Percentiles rank a stretch among this genome's conserved stretches.
These are phyloP conservation scores for Harpalus rubripes DNA, from an alignment of 2,888 invertebrate genomes.

Conservation along the genomic window DNA sequence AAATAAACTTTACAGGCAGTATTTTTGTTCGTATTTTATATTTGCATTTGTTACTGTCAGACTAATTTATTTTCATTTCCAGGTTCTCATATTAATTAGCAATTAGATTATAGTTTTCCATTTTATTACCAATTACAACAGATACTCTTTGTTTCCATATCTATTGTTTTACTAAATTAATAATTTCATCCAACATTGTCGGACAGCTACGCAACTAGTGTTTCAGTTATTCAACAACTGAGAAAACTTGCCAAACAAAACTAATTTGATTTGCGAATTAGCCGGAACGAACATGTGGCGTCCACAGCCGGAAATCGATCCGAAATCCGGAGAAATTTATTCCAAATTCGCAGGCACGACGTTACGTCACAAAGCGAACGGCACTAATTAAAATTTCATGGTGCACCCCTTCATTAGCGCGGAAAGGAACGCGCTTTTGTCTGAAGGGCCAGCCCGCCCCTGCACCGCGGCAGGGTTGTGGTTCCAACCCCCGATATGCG, in stretches of 20 bases:
- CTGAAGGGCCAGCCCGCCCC: conserved; percentile 45
- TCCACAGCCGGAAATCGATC: conserved; percentile 49
- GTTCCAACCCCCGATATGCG: conserved; percentile 28
- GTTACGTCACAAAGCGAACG: conserved; percentile 60
- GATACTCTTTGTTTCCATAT: no score
- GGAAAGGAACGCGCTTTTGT: conserved; percentile 60
- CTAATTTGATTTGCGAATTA: conserved; percentile 51
- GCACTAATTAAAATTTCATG: conserved; percentile 64
- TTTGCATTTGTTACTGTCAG: no score
- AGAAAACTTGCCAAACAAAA: not conserved
- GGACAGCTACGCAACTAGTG: not conserved
- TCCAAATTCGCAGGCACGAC: conserved; percentile 37
- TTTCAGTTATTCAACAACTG: conserved; percentile 1
- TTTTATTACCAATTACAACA: no score
- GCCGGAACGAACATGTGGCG: conserved; percentile 45
- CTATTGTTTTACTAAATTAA: not conserved
- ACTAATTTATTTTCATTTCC: no score
- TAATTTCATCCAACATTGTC: not conserved
- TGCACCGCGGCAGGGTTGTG: conserved; percentile 11
- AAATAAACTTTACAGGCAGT: no score
- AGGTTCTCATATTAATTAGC: no score
- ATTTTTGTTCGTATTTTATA: no score
- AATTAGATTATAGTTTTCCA: no score
- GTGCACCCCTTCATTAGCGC: conserved; percentile 61
- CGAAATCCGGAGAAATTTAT: conserved; percentile 47